Evolutionary conservation across 2,113 vertebrate species (phyloP), one percentile per base, ranked within the genome.

Genomic region (Jacana jacana): DNA sequence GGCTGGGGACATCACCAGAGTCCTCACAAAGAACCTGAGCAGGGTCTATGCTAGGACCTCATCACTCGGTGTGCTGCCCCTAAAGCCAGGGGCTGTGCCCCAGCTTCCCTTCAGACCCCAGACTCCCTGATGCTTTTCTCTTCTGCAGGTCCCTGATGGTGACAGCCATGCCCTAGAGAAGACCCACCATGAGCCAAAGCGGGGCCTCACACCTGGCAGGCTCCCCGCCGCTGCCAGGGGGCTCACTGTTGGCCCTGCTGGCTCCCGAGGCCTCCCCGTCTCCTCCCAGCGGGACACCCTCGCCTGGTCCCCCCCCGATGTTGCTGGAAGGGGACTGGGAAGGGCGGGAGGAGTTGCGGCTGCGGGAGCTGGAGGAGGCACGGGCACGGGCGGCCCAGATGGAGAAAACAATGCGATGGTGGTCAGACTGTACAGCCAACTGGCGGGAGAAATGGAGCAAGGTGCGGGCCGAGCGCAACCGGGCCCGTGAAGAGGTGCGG

Each of bases 371-470:
- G 96, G 99, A 99, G 97, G 99, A 99, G 96, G 99, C 99, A 2
- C 98, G 99, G 14, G 99, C 99, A 0, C 97, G 99, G 20, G 99
- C 99, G 0, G 98, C 99, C 2, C 99, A 99, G 97, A 99, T 99
- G 99, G 99, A 99, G 98, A 99, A 99, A 97, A 99, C 99, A 17
- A 99, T 99, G 99, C 98, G 99, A 31, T 99, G 99, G 99, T 99
- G 99, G 99, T 99, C 99, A 0, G 99, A 99, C 98, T 99, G 99
- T 97, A 99, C 99, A 0, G 99, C 99, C 97, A 99, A 99, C 98
- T 99, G 99, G 99, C 98, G 99, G 3, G 99, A 99, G 97, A 99
- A 99, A 75, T 99, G 99, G 99, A 99, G 99, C 98, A 99, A 99
- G 97, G 99, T 99, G 79, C 98, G 99, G 2, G 98, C 99, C 0